These are phyloP conservation scores for Herminia tarsipennalis DNA, from an alignment of 2,888 invertebrate species.

Conservation along the genomic window DNA sequence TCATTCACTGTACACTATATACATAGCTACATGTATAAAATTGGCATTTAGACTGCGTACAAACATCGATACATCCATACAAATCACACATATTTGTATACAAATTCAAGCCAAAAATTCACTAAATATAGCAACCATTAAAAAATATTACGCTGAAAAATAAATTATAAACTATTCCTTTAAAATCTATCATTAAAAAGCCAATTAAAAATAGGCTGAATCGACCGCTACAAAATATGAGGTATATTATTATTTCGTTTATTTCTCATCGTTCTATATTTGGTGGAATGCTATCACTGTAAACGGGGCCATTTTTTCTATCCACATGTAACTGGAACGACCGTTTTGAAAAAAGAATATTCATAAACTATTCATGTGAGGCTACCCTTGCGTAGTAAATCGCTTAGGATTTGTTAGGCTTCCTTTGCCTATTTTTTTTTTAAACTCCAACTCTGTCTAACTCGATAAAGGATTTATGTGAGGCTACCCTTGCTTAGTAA, in stretches of 20 bases:
- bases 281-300: constrained; percentile 58
- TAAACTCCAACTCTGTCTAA: too few species aligned
- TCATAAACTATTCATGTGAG: too few species aligned
- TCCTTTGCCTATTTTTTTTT: too few species aligned
- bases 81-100: constrained; percentile 32
- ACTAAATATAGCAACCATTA: constrained; percentile 49
- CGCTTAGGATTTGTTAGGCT: too few species aligned
- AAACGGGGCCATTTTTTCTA: constrained; percentile 24
- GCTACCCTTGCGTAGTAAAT: too few species aligned
- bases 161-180: constrained; percentile 47
- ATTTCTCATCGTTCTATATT: constrained; percentile 41
- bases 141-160: constrained; percentile 41
- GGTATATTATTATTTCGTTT: constrained; percentile 70
- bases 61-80: constrained; percentile 43
- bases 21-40: constrained; percentile 56
- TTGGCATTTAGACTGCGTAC: constrained; percentile 50
- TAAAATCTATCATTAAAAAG: constrained; percentile 49
- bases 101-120: constrained; percentile 44
- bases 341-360: constrained; percentile 21
- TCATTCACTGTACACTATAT: constrained; percentile 62
- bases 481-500: too few species aligned
- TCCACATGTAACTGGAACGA: constrained; percentile 22
- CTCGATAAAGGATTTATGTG: too few species aligned
- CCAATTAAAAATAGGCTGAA: constrained; percentile 63
- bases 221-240: constrained; percentile 77